phyloP scores from a whole-genome alignment of 2,113 vertebrate genomes.

The Taurulus bubalis region DNA sequence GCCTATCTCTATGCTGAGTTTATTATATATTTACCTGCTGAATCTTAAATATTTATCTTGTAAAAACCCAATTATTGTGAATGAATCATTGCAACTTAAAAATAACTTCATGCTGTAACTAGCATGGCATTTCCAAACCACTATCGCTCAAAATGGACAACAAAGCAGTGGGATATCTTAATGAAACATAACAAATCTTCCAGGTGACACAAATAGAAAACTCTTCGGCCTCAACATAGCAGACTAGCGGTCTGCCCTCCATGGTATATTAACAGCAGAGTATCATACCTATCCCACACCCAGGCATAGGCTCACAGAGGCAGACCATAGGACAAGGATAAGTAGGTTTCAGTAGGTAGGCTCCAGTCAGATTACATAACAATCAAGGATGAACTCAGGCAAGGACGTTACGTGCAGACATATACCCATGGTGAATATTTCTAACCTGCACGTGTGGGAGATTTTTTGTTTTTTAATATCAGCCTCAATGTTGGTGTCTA shows the following conservation, averaged over 20 bases:
- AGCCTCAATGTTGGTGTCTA: constrained; percentile 2
- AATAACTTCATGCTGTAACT: neutral
- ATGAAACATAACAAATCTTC: constrained; percentile 26
- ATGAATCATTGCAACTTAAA: neutral
- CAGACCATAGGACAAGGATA: constrained; percentile 50
- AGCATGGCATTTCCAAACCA: neutral
- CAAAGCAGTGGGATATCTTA: constrained; percentile 4
- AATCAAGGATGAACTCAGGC: constrained; percentile 47
- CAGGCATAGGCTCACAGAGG: constrained; percentile 38
- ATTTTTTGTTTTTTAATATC: constrained; percentile 14
- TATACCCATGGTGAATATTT: constrained; percentile 28
- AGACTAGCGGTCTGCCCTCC: constrained; percentile 49
- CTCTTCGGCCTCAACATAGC: constrained; percentile 38
- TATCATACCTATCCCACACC: constrained; percentile 50
- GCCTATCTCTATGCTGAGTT: neutral
- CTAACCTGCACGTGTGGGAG: neutral
- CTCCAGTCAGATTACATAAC: constrained; percentile 65
- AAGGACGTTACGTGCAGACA: constrained; percentile 42
- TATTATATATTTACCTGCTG: neutral
- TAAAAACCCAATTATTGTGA: neutral
- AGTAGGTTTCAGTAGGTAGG: constrained; percentile 48
- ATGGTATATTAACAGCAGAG: constrained; percentile 50
- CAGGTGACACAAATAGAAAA: constrained; percentile 29
- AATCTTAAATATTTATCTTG: neutral
- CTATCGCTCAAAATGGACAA: neutral